Percentiles rank a stretch among this genome's conserved stretches.
phyloP scores from a whole-genome alignment of 1,140 invertebrate genomes.

The Choristoneura fumiferana region DNA sequence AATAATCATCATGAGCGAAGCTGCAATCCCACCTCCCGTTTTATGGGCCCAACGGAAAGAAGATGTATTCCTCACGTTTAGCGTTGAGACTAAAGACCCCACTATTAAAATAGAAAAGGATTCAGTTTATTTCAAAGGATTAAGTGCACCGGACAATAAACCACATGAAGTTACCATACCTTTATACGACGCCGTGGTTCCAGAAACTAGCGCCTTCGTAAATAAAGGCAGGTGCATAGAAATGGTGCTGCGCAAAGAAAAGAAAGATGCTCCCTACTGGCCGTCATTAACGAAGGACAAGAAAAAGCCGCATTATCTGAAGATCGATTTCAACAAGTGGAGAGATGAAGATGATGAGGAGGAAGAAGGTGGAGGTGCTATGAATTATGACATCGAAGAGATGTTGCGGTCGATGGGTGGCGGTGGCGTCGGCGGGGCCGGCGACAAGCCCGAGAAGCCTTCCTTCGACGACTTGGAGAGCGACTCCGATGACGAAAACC shows the following conservation, averaged over 20 bases:
- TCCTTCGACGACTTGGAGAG: conserved; percentile 68
- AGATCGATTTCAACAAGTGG: conserved; percentile 98
- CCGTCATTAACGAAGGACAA: conserved; percentile 91
- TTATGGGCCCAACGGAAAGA: conserved; percentile 94
- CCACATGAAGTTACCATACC: conserved; percentile 91
- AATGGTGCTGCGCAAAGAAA: conserved; percentile 84
- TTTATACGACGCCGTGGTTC: conserved; percentile 88
- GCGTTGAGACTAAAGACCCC: conserved; percentile 93
- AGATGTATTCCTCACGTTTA: conserved; percentile 91
- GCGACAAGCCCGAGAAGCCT: conserved; percentile 58
- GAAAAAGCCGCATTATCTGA: conserved; percentile 96
- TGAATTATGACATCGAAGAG: conserved; percentile 48
- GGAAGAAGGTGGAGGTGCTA: conserved; percentile 44
- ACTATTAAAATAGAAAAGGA: conserved; percentile 85
- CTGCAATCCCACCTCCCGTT: conserved; percentile 86
- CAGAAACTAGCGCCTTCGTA: conserved; percentile 85
- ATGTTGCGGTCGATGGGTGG: conserved; percentile 62
- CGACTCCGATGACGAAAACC: conserved; percentile 71
- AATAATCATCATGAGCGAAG: conserved; percentile 55
- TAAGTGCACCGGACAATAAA: conserved; percentile 90
- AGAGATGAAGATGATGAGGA: conserved; percentile 88
- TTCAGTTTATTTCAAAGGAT: conserved; percentile 91
- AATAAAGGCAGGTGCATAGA: conserved; percentile 89
- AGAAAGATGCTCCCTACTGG: conserved; percentile 88
- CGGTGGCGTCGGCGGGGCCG: conserved; percentile 33